These are phyloP conservation scores for Drosophila melanogaster DNA, from an alignment of 1,140 invertebrate genomes.

Conservation along the genomic window Release_6_plus_ISO1_MT NT_033779.5:4748001-4748500, in stretches of 20 bases:
- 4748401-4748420: background rate
- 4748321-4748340: conserved; percentile 82
- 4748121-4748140: conserved; percentile 47
- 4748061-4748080: conserved; percentile 69
- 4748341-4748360: conserved; percentile 82
- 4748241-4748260: conserved; percentile 76
- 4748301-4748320: conserved; percentile 47
- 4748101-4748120: conserved; percentile 68
- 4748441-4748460: conserved; percentile 46
- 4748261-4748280: conserved; percentile 81
- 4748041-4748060: background rate
- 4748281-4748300: conserved; percentile 78
- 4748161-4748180: conserved; percentile 51
- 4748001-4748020: conserved; percentile 31
- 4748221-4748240: conserved; percentile 64
- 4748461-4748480: conserved; percentile 59
- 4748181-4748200: conserved; percentile 73
- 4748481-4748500: conserved; percentile 53
- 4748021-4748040: conserved; percentile 47
- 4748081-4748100: conserved; percentile 59
- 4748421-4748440: conserved; percentile 45
- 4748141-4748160: conserved; percentile 66
- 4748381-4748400: conserved; percentile 58
- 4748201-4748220: conserved; percentile 44
- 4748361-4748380: conserved; percentile 83